A percentile compares a stretch with the other conserved stretches of the same genome.
Conservation (phyloP, 1,140 invertebrate species). For the Kradibia gibbosae region DNA sequence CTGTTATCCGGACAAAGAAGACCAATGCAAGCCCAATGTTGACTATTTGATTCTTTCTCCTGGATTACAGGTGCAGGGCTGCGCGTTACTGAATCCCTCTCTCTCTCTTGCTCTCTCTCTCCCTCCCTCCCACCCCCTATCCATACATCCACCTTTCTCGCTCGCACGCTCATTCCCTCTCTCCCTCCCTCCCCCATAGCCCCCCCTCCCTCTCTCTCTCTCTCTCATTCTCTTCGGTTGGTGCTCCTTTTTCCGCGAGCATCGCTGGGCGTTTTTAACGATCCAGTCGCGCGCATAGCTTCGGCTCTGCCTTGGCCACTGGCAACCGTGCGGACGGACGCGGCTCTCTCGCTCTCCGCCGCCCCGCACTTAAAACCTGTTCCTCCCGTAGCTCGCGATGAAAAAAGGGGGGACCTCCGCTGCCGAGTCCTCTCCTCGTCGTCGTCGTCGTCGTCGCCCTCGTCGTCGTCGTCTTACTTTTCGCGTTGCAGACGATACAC, state of each 20-base stretch:
- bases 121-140: too few relatives aligned
- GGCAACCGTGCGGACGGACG: slow-evolving; percentile 4
- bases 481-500: slow-evolving; percentile 9
- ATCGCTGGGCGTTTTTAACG: slow-evolving; percentile 45
- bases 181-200: background rate
- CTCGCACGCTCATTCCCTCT: too few relatives aligned
- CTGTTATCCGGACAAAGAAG: background rate
- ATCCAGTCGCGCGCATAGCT: slow-evolving; percentile 42
- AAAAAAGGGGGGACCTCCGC: slow-evolving; percentile 20
- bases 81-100: slow-evolving; percentile 12
- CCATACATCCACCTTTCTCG: too few relatives aligned
- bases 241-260: slow-evolving; percentile 46
- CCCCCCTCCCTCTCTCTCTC: slow-evolving; percentile 4
- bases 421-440: background rate
- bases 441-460: background rate
- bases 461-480: slow-evolving; percentile 8
- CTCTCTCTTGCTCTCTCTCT: slow-evolving; percentile 7
- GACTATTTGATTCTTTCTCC: background rate
- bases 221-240: background rate
- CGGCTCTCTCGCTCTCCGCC: background rate
- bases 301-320: slow-evolving; percentile 15
- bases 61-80: slow-evolving; percentile 29
- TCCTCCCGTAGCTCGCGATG: slow-evolving; percentile 40
- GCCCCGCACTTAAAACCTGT: slow-evolving; percentile 57
- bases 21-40: background rate